Evolutionary conservation across 2,888 invertebrate genomes (phyloP), one percentile per base, ranked within the genome.

Genomic region (Blera fallax): DNA sequence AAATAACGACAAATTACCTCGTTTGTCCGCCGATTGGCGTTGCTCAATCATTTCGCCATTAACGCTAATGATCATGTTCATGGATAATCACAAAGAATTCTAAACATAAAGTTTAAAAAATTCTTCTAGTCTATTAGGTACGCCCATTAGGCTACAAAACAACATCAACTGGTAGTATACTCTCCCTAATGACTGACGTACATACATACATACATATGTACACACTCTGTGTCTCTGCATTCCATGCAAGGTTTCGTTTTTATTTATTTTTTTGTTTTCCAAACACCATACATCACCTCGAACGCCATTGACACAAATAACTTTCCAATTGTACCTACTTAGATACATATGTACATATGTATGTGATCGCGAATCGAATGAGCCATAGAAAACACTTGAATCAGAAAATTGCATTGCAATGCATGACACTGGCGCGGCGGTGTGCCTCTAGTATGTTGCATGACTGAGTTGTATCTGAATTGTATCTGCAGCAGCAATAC

Each of bases 301-400:
- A 81, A 81, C 54, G 85, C 72, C 85, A 85, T 85, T 85, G 85
- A 85, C 85, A 85, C 85, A 85, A 81, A 85, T 85, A 85, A 72
- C 85, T 85, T 85, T 85, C 81, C 85, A 85, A 85, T 81, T 85
- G 81, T 81, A 40, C 56, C 74, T 48, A 69, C 69, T 76, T 80
- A n/a, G n/a, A n/a, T n/a, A n/a, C n/a, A n/a, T n/a, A n/a, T n/a
- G n/a, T n/a, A n/a, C n/a, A n/a, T n/a, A n/a, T n/a, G n/a, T n/a
- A 65, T 73, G 50, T 72, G 81, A 43, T 74, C 76, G 70, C 64
- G 65, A 65, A 80, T 77, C 76, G 85, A 81, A 77, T 77, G 65
- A 65, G 67, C 60, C 62, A 65, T 72, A 77, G 77, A 85, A 85
- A 81, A 80, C 52, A 72, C 76, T 85, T 76, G 24, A 72, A 80